Conservation (phyloP, 2,888 invertebrate species). For the Polietes domitor region DNA sequence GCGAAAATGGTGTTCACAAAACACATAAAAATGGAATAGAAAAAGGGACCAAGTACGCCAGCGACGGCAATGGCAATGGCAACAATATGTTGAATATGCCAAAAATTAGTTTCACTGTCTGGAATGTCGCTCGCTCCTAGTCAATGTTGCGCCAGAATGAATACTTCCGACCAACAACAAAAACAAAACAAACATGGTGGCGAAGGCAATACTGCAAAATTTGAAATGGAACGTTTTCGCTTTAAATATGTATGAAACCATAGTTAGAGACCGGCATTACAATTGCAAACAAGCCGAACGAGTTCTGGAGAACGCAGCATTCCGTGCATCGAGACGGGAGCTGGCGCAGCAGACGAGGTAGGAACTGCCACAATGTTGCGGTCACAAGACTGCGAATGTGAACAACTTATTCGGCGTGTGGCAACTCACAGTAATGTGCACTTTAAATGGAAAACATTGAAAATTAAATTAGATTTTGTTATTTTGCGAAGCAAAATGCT, state of each 20-base stretch:
- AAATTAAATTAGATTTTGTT: constrained; percentile 57
- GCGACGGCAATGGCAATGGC: constrained; percentile 26
- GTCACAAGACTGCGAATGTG: constrained; percentile 30
- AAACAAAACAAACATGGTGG: not conserved
- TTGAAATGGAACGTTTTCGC: constrained; percentile 25
- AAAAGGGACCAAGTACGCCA: constrained; percentile 18
- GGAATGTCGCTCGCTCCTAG: constrained; percentile 40
- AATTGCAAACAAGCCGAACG: constrained; percentile 44
- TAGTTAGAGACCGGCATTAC: constrained; percentile 39
- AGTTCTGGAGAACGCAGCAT: constrained; percentile 20
- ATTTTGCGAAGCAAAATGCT: constrained; percentile 39
- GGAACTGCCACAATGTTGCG: constrained; percentile 44
- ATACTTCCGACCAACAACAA: constrained; percentile 11
- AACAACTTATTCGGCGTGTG: constrained; percentile 40
- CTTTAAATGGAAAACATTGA: constrained; percentile 40
- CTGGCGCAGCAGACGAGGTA: not conserved
- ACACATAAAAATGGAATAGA: constrained; percentile 22
- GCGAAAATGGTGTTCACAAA: constrained; percentile 23
- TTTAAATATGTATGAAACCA: constrained; percentile 41
- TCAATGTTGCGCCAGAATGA: constrained; percentile 18
- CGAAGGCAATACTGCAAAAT: constrained; percentile 29
- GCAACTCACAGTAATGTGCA: constrained; percentile 42
- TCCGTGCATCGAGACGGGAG: constrained; percentile 4
- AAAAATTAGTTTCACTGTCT: constrained; percentile 53
- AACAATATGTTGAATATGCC: constrained; percentile 57